A percentile compares a stretch with the other conserved stretches of the same genome.
Conservation (phyloP, 1,140 invertebrate genomes). For the Xylocopa sonorina region DNA sequence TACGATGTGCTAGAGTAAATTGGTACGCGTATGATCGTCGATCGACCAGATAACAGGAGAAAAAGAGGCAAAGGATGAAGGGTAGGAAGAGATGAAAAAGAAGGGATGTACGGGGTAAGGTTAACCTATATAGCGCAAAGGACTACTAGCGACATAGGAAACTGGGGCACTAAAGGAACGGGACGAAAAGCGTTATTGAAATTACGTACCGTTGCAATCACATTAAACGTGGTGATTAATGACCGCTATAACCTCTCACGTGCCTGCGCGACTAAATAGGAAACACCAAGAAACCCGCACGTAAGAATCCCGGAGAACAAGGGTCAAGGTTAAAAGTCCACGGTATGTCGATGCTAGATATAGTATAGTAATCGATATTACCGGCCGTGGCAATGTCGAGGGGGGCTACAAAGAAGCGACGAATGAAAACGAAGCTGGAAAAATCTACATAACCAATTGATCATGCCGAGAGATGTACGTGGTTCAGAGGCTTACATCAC, state of each 20-base stretch:
- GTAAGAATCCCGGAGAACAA: conserved; percentile 49
- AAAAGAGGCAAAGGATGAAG: neutral
- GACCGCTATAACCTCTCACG: neutral
- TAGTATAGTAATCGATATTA: conserved; percentile 57
- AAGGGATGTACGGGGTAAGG: neutral
- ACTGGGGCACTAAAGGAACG: neutral
- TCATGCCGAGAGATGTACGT: conserved; percentile 35
- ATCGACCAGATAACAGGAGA: neutral
- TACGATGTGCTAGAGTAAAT: no score
- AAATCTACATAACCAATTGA: conserved; percentile 54
- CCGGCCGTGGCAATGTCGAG: conserved; percentile 38
- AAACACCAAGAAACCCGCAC: neutral
- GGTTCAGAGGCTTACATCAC: conserved; percentile 53
- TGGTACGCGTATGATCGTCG: no score
- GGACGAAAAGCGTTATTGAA: neutral
- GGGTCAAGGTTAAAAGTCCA: conserved; percentile 61
- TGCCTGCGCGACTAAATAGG: neutral
- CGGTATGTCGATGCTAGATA: conserved; percentile 32
- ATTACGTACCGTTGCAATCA: neutral
- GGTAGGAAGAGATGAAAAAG: conserved; percentile 3
- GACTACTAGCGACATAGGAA: neutral
- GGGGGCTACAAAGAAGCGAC: neutral
- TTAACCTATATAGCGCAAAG: neutral
- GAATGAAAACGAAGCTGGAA: conserved; percentile 25
- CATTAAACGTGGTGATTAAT: neutral